Base-by-base conservation (phyloP, 1,140 invertebrate species). In the Schlechtendalia chinensis region DNA sequence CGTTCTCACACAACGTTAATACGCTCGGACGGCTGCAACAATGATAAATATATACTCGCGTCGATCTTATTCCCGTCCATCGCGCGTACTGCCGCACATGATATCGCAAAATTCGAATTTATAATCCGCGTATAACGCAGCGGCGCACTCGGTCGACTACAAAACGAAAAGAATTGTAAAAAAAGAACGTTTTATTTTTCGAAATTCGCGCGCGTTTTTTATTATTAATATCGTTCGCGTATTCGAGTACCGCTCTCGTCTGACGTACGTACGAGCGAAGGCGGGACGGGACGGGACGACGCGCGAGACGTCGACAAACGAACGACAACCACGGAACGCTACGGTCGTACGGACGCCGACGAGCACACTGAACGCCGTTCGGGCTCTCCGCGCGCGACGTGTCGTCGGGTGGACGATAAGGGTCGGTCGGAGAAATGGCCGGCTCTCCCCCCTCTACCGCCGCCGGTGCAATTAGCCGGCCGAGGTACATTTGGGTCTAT, bases 301-400 rank as follows among this genome's bases (percentile, higher is more conserved):
- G 24, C 24, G n/a, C 19, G n/a, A 24, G 65, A 69, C 65, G n/a
- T n/a, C n/a, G 27, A 61, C 59, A 22, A n/a, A 12, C 39, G n/a
- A 56, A 16, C 45, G 22, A 27, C 54, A 6, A 29, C 45, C 22
- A 77, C 58, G 75, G 14, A 50, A 11, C 22, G 75, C 5, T 19
- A 47, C 14, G 29, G 75, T 58, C 75, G 58, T 47, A 79, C 75
- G 75, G 24, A 79, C 39, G 58, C 75, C 75, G 75, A 58, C 75
- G 58, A 79, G 17, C 75, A 54, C 75, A 79, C 75, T 79, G 75
- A 79, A n/a, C 53, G 58, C 24, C 54, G 47, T 39, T 4, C 32
- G 32, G 8, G 50, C 16, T n/a, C 69, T 47, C 5, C 4, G 11
- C 6, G 24, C n/a, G 27, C 59, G 27, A 0, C 5, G 27, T 24